Percentiles rank a stretch among this genome's conserved stretches.
Evolutionary conservation across 2,797 vertebrate genomes (phyloP).

Genomic region (Myotis planiceps): DNA sequence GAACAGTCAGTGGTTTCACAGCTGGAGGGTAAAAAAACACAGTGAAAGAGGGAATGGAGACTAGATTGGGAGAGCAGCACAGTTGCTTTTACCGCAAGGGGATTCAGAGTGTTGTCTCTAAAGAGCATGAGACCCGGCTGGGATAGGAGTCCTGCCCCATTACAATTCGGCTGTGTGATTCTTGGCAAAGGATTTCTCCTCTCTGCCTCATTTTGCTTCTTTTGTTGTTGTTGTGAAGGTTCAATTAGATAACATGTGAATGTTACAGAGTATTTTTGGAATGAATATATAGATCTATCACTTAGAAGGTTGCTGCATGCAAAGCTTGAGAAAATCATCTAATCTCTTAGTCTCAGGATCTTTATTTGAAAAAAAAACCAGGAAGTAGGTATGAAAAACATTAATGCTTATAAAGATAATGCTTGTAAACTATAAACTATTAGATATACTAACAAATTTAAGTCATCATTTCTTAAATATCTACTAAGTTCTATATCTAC

Average conservation of each 20-base stretch:
- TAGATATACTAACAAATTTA: not conserved
- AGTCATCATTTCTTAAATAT: not conserved
- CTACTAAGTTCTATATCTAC: not conserved
- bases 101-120: not conserved
- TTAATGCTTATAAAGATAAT: not conserved
- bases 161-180: not conserved
- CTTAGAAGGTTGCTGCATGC: not conserved
- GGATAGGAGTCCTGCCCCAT: too few species aligned
- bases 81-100: fast-evolving
- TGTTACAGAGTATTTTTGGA: not conserved
- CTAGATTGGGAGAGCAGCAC: not conserved
- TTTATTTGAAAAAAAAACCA: not conserved
- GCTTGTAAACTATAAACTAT: not conserved
- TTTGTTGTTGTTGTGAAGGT: not conserved
- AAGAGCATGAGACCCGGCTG: not conserved
- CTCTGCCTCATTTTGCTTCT: not conserved
- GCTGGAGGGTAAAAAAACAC: not conserved
- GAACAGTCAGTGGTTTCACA: not conserved
- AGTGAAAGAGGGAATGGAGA: not conserved
- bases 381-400: not conserved
- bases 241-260: not conserved
- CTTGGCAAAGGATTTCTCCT: not conserved
- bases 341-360: not conserved
- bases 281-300: not conserved
- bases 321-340: not conserved